Conservation (phyloP, 2,797 vertebrate species). For the Morelia viridis region DNA sequence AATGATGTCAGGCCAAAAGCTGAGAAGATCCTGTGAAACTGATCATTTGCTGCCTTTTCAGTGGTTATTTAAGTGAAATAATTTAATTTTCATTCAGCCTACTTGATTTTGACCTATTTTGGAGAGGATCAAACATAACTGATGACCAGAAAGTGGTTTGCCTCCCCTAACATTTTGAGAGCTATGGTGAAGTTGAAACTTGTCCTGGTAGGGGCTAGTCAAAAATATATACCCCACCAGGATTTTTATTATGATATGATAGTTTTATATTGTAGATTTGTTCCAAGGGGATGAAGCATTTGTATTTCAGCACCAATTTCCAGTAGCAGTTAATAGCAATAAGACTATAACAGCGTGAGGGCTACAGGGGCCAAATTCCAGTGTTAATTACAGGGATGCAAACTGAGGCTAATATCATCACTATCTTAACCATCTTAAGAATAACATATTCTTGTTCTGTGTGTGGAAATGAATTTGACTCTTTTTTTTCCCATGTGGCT, state of each 20-base stretch:
- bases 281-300: constrained; percentile 9
- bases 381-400: background rate
- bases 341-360: background rate
- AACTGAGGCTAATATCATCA: background rate
- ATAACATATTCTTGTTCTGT: background rate
- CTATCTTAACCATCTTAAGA: constrained; percentile 1
- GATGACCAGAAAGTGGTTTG: background rate
- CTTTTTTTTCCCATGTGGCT: background rate
- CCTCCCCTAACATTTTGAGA: constrained; percentile 4
- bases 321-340: background rate
- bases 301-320: background rate
- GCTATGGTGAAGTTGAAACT: background rate
- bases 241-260: background rate
- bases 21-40: background rate
- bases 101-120: background rate
- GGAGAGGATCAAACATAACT: background rate
- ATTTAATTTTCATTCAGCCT: background rate
- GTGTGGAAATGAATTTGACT: background rate
- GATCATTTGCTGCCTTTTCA: background rate
- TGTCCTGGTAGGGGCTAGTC: background rate
- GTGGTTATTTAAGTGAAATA: background rate
- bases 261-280: constrained; percentile 5
- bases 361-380: constrained; percentile 25
- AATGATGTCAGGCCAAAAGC: background rate
- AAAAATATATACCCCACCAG: constrained; percentile 15